A percentile compares a stretch with the other conserved stretches of the same genome.
Evolutionary conservation across 2,797 vertebrate species (phyloP).

Genomic region (Distichodus sexfasciatus): DNA sequence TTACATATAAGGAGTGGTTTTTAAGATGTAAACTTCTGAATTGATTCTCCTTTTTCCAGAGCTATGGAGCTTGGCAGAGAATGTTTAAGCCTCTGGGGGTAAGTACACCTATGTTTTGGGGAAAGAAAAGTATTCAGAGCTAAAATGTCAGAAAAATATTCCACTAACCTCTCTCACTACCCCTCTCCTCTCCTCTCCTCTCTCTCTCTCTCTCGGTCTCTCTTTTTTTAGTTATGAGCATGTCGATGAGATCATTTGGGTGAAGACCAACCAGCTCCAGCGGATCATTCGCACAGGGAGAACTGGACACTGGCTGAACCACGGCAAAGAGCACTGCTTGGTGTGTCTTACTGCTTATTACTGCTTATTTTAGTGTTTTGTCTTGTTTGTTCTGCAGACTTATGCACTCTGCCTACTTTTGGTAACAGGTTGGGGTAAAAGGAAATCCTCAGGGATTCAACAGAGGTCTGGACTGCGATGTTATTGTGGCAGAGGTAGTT

Average conservation of each 20-base stretch:
- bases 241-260: slow-evolving; percentile 94
- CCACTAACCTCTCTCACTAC: background rate
- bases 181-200: background rate
- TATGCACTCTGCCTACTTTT: slow-evolving; percentile 1
- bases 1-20: too few species aligned
- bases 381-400: background rate
- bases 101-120: slow-evolving; percentile 48
- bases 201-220: background rate
- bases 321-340: slow-evolving; percentile 93
- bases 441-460: slow-evolving; percentile 94
- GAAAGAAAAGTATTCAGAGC: background rate
- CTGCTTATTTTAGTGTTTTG: background rate
- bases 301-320: slow-evolving; percentile 92
- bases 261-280: slow-evolving; percentile 94
- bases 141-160: background rate
- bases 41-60: slow-evolving; percentile 60
- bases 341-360: slow-evolving; percentile 64
- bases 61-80: slow-evolving; percentile 93
- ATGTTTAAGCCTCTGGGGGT: slow-evolving; percentile 94
- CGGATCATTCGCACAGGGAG: slow-evolving; percentile 91
- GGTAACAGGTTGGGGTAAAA: slow-evolving; percentile 86
- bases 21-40: background rate
- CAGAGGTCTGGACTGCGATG: slow-evolving; percentile 90
- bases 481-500: slow-evolving; percentile 89
- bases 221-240: slow-evolving; percentile 79